Evolutionary conservation across 2,888 invertebrate species (phyloP), one percentile per base, ranked within the genome.

Genomic region (Empis livida): DNA sequence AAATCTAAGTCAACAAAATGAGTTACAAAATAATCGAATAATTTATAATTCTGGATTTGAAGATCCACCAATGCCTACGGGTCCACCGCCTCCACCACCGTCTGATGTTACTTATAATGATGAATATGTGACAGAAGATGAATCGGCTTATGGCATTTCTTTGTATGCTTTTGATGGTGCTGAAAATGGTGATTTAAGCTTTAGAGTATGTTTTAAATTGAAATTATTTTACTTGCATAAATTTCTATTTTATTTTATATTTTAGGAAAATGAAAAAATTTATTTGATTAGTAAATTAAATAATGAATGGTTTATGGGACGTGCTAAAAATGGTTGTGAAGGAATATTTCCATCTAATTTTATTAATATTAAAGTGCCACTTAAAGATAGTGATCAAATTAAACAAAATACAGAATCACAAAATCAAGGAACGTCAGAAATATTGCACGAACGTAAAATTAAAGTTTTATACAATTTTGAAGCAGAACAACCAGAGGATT

Each of bases 271-370:
- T 56, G 82, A 90, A 56, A 75, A 77, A 53, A 80, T 93, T 49
- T 74, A 79, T 54, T 67, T 92, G 57, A 63, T 82, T 55, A 75
- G 78, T 58, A 74, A 78, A 58, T 73, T 89, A 23, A 85, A 87
- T 61, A 74, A 77, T 31, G 87, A 88, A 55, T 93, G 92, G 92
- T 69, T 84, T 53, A 79, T 76, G 61, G 92, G 92, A 8, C 76
- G 77, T 55, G 68, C 82, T 46, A 77, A 76, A 46, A 68, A 65
- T 55, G 80, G 78, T 50, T 73, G 74, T 49, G 79, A 82, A 62
- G 92, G 92, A 37, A 80, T 91, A 55, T 91, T 92, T 69, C 92
- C 92, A 2, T 72, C 75, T 17, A 85, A 79, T 67, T 91, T 85
- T 67, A 76, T 91, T 53, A 79, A 87, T 56, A 70, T 90, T 42